Conservation (phyloP, 2,888 invertebrate genomes). For the Caenorhabditis imperialis region DNA sequence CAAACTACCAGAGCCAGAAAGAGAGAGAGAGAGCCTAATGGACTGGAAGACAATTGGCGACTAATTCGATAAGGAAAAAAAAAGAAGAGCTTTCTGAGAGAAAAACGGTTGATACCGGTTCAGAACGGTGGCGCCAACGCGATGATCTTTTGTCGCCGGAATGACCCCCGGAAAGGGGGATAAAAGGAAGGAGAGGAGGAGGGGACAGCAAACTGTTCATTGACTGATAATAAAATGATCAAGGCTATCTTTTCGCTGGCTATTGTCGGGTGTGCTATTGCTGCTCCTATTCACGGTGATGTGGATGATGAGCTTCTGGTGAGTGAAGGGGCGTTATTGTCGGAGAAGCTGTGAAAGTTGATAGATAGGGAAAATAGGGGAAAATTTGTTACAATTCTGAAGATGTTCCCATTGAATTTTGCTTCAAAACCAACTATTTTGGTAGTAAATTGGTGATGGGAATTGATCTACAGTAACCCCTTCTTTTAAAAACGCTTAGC, state of each 20-base stretch:
- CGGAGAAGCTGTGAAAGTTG: too few species aligned
- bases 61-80: conserved; percentile 35
- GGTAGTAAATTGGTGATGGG: too few species aligned
- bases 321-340: too few species aligned
- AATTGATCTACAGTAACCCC: too few species aligned
- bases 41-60: too few species aligned
- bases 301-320: conserved; percentile 39
- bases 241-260: conserved; percentile 14
- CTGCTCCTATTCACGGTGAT: conserved; percentile 38
- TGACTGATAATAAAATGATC: conserved; percentile 24
- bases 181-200: conserved; percentile 5
- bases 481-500: too few species aligned
- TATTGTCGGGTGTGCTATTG: conserved; percentile 17
- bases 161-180: conserved; percentile 13
- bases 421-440: too few species aligned
- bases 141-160: conserved; percentile 44
- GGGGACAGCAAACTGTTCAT: not conserved
- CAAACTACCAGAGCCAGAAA: too few species aligned
- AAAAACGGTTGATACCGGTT: conserved; percentile 37
- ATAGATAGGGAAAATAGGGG: too few species aligned
- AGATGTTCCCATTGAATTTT: too few species aligned
- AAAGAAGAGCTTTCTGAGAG: conserved; percentile 9
- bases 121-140: conserved; percentile 41
- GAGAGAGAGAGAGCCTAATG: too few species aligned
- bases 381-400: too few species aligned